Percentiles rank a stretch among this genome's conserved stretches.
These are phyloP conservation scores for Xestia sexstrigata DNA, from an alignment of 2,888 invertebrate genomes.

Conservation along the genomic window DNA sequence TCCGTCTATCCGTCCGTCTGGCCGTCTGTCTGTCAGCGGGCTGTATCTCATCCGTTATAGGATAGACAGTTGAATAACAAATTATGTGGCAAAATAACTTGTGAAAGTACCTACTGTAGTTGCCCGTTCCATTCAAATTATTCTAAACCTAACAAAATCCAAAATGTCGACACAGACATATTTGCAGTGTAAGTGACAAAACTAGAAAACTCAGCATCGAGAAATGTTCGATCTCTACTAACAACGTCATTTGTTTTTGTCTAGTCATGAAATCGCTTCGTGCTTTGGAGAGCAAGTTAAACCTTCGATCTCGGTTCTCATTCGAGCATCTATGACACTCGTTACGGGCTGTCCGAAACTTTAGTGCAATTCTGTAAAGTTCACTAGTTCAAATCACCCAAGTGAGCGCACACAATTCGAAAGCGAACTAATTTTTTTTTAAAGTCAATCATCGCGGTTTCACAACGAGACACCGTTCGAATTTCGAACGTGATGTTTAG, in stretches of 20 bases:
- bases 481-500: not conserved
- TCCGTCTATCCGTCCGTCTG: too few species aligned
- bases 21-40: too few species aligned
- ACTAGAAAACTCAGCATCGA: not conserved
- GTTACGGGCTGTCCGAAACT: not conserved
- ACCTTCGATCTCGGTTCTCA: not conserved
- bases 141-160: not conserved
- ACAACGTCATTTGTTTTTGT: conserved; percentile 14
- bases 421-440: not conserved
- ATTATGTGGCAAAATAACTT: too few species aligned
- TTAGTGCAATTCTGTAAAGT: not conserved
- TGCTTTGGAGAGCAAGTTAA: conserved; percentile 7
- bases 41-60: too few species aligned
- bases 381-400: not conserved
- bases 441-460: not conserved
- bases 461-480: not conserved
- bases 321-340: not conserved
- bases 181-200: conserved; percentile 4
- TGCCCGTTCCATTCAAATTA: not conserved
- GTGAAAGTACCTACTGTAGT: too few species aligned
- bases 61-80: too few species aligned
- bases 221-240: conserved; percentile 10
- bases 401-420: conserved; percentile 3
- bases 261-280: conserved; percentile 7
- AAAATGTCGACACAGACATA: not conserved